Evolutionary conservation across 2,797 vertebrate species (phyloP), one percentile per base, ranked within the genome.

Genomic region (Lindbergichthys nudifrons): DNA sequence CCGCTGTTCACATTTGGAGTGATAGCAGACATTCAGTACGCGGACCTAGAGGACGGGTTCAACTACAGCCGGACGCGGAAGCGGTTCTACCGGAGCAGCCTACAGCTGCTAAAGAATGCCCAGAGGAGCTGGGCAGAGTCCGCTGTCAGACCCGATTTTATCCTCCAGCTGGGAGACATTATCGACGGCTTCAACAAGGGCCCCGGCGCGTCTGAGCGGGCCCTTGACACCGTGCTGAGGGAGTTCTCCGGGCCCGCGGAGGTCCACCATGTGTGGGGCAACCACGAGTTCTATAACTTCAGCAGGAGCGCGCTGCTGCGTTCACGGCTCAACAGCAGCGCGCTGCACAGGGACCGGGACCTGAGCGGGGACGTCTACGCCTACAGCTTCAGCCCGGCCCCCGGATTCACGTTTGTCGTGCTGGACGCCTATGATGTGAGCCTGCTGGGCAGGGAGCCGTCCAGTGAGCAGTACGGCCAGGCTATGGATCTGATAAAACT

Each of bases 271-370:
- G 92, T 95, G 0, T 99, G 97, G 98, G 97, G 97, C 0, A 99
- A 99, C 86, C 97, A 99, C 23, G 98, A 99, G 86, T 93, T 98
- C 5, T 99, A 99, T 18, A 99, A 98, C 90, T 99, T 98, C 91
- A 95, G 88, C 81, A 88, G 97, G 80, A 86, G 92, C 32, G 80
- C 77, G 36, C 92, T 98, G 77, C 70, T 82, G 15, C 62, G 48
- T 4, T 97, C 90, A 0, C 53, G 73, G 51, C 95, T 99, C 61
- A 96, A 96, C 92, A 96, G 94, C 64, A 82, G 16, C 46, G 32
- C 86, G 3, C 14, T 46, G 1, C 62, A 70, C 10, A 9, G 57
- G 0, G 68, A 67, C 11, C 0, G 56, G 3, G 18, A 65, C 26
- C 80, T 11, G 42, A 76, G 65, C 54, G 48, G 46, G 0, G 85